Evolutionary conservation across 2,888 invertebrate genomes (phyloP), one percentile per base, ranked within the genome.

Genomic region (Apamea anceps): DNA sequence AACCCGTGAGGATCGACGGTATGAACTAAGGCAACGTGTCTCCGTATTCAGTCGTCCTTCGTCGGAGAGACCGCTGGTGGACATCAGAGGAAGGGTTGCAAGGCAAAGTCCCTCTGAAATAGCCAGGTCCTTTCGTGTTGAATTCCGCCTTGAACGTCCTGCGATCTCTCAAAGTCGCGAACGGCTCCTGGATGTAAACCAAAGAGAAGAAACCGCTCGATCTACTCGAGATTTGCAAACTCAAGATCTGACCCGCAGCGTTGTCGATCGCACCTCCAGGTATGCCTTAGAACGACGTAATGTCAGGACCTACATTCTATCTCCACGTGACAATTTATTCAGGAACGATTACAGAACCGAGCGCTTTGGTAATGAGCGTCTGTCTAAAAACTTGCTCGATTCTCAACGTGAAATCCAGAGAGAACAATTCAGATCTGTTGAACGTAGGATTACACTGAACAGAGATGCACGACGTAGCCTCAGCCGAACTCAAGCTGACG

Each of bases 1-100:
- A 54, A 85, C 82, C 73, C 91, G 87, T 68, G 89, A 90, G 80
- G 86, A 88, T 66, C 90, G 88, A 37, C 91, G 90, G 54, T 79
- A 91, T 91, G 93, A 90, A 84, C 72, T 88, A 78, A 88, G 77
- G 62, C 82, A 85, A 74, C 85, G 84, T 37, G 76, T 82, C 76
- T 75, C 82, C 72, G 73, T 79, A 72, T 70, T 68, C 42, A 80
- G 51, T 74, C 79, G 80, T 45, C 67, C 67, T 62, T 81, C 80
- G 8, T 79, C 74, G 28, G 89, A 87, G n/a, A 82, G 75, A 62
- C 76, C 76, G 28, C 67, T 76, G 57, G 48, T 67, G 21, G 74
- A 82, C 28, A 71, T 37, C 77, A 81, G 67, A 37, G 79, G 72
- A 45, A 81, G 81, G 60, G 75, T 65, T 78, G 37, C 62, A 73